These are phyloP conservation scores for Myotis lucifugus DNA, from an alignment of 2,113 vertebrate species.

Conservation along the genomic window DNA sequence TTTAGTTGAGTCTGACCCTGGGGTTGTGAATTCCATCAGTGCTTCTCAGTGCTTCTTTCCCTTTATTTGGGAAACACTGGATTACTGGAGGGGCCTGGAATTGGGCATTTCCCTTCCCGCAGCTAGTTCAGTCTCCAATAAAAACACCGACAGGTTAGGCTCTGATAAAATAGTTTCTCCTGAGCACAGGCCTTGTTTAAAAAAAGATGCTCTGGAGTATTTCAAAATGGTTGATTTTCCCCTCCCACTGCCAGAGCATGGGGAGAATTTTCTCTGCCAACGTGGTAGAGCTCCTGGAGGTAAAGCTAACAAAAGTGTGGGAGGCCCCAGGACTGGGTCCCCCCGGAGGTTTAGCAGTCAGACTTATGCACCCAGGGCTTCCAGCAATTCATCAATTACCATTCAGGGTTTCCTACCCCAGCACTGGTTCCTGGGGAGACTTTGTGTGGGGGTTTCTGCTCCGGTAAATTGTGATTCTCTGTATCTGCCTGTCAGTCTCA, in stretches of 20 bases:
- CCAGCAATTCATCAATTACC: neutral
- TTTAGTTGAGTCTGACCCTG: neutral
- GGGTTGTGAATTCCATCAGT: neutral
- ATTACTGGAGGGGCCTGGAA: neutral
- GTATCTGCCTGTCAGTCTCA: neutral
- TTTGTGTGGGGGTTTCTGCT: neutral
- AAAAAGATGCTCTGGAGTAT: neutral
- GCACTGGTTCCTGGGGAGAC: neutral
- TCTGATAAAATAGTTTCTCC: neutral
- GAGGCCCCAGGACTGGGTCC: accelerated
- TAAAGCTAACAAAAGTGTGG: neutral
- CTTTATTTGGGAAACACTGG: neutral
- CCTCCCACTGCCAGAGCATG: neutral
- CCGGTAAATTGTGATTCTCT: neutral
- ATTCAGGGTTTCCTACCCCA: neutral
- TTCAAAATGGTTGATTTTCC: neutral
- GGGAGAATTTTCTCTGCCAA: neutral
- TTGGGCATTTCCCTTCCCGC: neutral
- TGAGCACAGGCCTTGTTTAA: neutral
- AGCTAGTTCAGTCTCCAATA: neutral
- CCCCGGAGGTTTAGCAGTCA: neutral
- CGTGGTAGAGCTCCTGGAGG: neutral
- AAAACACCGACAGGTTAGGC: neutral
- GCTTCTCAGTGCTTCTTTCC: neutral
- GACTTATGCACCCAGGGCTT: neutral